These are phyloP conservation scores for Spinus pinus DNA, from an alignment of 2,797 vertebrate genomes.

Conservation along the genomic window DNA sequence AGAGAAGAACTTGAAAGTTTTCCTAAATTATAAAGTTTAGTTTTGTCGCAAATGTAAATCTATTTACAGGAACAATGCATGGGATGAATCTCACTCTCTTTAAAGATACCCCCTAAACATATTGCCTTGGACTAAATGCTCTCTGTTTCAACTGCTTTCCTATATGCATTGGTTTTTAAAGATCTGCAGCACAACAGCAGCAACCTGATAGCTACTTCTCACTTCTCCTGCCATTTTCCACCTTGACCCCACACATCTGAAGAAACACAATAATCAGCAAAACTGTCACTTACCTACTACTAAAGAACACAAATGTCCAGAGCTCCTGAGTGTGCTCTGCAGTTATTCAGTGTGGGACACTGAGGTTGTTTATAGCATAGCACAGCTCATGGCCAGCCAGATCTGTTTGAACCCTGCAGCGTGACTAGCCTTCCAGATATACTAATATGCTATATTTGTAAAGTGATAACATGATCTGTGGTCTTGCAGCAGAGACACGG, in stretches of 20 bases:
- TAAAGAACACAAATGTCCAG: not conserved
- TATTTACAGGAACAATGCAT: not conserved
- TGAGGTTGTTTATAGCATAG: slow-evolving; percentile 68
- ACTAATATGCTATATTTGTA: slow-evolving; percentile 83
- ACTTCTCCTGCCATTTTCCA: not conserved
- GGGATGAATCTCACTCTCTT: not conserved
- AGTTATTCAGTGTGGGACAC: not conserved
- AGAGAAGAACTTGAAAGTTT: not conserved
- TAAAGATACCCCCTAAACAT: not conserved
- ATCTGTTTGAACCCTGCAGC: slow-evolving; percentile 33
- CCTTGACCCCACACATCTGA: not conserved
- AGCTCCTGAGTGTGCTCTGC: not conserved
- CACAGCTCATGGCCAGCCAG: slow-evolving; percentile 35
- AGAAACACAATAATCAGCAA: slow-evolving; percentile 24
- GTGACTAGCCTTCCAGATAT: slow-evolving; percentile 69
- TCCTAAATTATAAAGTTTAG: not conserved
- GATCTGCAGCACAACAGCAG: not conserved
- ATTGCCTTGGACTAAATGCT: not conserved
- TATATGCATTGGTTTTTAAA: not conserved
- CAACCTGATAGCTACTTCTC: not conserved
- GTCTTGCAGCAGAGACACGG: slow-evolving; percentile 45
- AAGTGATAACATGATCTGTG: slow-evolving; percentile 77
- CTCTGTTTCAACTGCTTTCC: not conserved
- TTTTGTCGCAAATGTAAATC: not conserved
- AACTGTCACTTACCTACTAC: slow-evolving; percentile 63